Evolutionary conservation across 2,888 invertebrate genomes (phyloP).

Genomic region (Dryocosmus kuriphilus): DNA sequence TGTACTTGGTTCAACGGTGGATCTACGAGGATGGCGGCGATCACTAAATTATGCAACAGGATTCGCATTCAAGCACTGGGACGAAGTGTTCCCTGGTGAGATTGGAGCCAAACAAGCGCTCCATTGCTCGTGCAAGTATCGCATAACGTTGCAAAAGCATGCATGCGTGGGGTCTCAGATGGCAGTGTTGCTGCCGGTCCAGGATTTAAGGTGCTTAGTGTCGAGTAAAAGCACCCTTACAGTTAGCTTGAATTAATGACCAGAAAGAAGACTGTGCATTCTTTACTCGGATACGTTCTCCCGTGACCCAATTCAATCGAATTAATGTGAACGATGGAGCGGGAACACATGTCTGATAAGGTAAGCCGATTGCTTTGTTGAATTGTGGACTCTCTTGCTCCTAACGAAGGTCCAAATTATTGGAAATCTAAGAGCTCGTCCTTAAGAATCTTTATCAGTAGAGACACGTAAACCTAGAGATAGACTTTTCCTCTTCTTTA

Average conservation of each 20-base stretch:
- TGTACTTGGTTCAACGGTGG: slow-evolving; percentile 57
- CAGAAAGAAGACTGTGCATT: not conserved
- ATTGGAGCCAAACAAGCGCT: slow-evolving; percentile 62
- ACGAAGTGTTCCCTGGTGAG: slow-evolving; percentile 47
- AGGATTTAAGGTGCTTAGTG: not conserved
- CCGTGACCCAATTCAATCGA: slow-evolving; percentile 27
- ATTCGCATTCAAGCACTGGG: slow-evolving; percentile 56
- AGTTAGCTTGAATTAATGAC: slow-evolving; percentile 41
- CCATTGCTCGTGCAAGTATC: slow-evolving; percentile 48
- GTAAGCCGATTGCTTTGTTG: slow-evolving; percentile 6
- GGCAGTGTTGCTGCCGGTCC: not conserved
- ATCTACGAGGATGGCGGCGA: slow-evolving; percentile 65
- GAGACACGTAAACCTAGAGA: no score
- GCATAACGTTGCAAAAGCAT: slow-evolving; percentile 29
- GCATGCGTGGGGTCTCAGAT: not conserved
- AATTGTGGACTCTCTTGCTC: not conserved
- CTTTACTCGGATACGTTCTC: not conserved
- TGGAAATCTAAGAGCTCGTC: slow-evolving; percentile 48
- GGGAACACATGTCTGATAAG: slow-evolving; percentile 30
- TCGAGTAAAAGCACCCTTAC: not conserved
- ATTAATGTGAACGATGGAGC: slow-evolving; percentile 21
- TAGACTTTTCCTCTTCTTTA: no score
- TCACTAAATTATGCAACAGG: slow-evolving; percentile 66
- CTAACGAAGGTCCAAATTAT: slow-evolving; percentile 44
- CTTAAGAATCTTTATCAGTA: slow-evolving; percentile 7